Base-by-base conservation (phyloP, 2,888 invertebrate species). In the Drosophila kanekoi region DNA sequence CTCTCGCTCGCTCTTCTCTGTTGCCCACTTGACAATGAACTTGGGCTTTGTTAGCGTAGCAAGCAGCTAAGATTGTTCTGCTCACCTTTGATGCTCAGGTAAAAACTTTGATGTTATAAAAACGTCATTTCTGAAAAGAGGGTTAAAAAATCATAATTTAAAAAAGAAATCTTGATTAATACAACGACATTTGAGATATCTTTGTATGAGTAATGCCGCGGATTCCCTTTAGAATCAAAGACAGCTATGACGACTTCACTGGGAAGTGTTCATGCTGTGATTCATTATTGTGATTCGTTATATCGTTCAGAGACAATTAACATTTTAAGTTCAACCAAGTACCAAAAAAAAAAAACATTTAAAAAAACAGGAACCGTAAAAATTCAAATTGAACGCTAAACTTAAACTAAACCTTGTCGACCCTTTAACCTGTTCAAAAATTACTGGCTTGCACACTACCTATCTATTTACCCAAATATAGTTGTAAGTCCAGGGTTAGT, bases 1-100 rank as follows among this genome's bases (percentile, higher is more conserved):
- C 53, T 28, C 37, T 3, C 37, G n/a, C 35, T 48, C 13, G 3
- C 6, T 41, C 23, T 14, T 40, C 32, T 56, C 37, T 49, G 40
- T 53, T 53, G 18, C 43, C 16, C 33, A 58, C 65, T 76, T 86
- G 87, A 40, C 74, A 88, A 54, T 83, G 89, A 83, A 83, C 90
- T 89, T 84, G 73, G 70, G 62, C 56, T 68, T 43, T 41, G 11
- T 23, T 52, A 51, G 65, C 61, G 38, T 47, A 23, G 43, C 40
- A 56, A 28, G 18, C 54, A 59, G 33, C 44, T 23, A 35, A 37
- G 47, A 48, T 52, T 45, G n/a, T 45, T 67, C n/a, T 52, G 43
- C 38, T 44, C 37, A 49, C 56, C 37, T 32, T 40, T 35, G 23
- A 49, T 48, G 11, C 8, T 45, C 51, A 59, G 81, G 68, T 83